These are phyloP conservation scores for Emydocephalus ijimae DNA, from an alignment of 2,113 vertebrate species.

Conservation along the genomic window DNA sequence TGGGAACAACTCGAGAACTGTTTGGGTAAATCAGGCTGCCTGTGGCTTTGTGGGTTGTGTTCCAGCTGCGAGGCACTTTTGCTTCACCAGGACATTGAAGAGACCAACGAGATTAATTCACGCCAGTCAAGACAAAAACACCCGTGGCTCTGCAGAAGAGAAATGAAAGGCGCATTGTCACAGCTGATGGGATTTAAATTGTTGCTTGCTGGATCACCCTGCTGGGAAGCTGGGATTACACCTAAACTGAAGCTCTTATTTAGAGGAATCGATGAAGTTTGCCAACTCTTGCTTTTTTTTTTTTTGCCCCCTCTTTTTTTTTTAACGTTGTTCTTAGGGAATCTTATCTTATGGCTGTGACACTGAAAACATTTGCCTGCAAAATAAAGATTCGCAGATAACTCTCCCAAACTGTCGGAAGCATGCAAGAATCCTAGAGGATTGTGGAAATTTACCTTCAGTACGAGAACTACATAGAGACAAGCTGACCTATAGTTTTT, in stretches of 20 bases:
- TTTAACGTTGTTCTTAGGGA: conserved; percentile 35
- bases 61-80: not conserved
- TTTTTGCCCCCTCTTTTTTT: not conserved
- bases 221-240: conserved; percentile 16
- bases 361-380: conserved; percentile 10
- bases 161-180: not conserved
- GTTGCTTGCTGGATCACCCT: not conserved
- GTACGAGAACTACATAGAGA: not conserved
- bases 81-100: not conserved
- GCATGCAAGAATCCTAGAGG: not conserved
- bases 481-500: not conserved
- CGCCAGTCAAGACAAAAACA: not conserved
- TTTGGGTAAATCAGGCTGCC: conserved; percentile 8
- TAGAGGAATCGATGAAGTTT: conserved; percentile 22
- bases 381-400: conserved; percentile 23
- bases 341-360: conserved; percentile 4
- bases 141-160: not conserved
- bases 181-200: not conserved
- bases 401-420: not conserved
- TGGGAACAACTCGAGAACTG: not conserved
- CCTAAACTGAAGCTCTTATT: not conserved
- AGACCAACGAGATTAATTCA: not conserved
- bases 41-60: not conserved
- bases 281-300: not conserved
- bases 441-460: not conserved